Conservation (phyloP, 2,888 invertebrate species). For the Campaea margaritaria region DNA sequence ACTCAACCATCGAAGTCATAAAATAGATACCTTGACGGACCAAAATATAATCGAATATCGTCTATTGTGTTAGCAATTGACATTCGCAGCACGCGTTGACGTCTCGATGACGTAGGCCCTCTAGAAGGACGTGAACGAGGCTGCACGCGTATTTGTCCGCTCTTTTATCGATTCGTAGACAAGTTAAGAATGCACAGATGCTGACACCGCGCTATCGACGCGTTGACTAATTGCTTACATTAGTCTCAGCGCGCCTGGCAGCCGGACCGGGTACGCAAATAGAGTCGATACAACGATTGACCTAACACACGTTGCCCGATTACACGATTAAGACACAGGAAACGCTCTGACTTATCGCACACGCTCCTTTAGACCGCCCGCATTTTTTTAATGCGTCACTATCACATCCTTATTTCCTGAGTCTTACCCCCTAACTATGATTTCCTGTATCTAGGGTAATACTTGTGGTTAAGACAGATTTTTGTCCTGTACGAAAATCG, state of each 20-base stretch:
- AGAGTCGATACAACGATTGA: conserved; percentile 73
- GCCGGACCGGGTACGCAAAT: conserved; percentile 70
- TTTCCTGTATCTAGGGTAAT: too few relatives aligned
- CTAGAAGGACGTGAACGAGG: conserved; percentile 39
- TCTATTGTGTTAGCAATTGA: conserved; percentile 56
- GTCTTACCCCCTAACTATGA: too few relatives aligned
- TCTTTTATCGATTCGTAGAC: conserved; percentile 49
- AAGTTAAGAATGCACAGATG: conserved; percentile 55
- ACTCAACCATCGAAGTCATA: conserved; percentile 33
- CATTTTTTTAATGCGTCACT: too few relatives aligned
- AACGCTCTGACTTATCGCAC: conserved; percentile 38
- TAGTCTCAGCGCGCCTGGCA: conserved; percentile 64
- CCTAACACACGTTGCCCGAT: conserved; percentile 73
- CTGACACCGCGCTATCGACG: conserved; percentile 69
- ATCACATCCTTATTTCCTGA: too few relatives aligned
- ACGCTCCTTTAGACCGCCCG: conserved; percentile 35
- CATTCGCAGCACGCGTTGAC: conserved; percentile 54
- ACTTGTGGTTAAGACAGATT: too few relatives aligned
- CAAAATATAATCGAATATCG: conserved; percentile 50
- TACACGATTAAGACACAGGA: conserved; percentile 50
- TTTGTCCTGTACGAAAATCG: too few relatives aligned
- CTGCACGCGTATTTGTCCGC: conserved; percentile 30
- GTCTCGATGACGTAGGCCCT: conserved; percentile 48
- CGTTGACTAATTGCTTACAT: conserved; percentile 80
- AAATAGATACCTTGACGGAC: conserved; percentile 41